These are phyloP conservation scores for Lasioglossum leucozonium DNA, from an alignment of 2,888 invertebrate genomes.

Conservation along the genomic window DNA sequence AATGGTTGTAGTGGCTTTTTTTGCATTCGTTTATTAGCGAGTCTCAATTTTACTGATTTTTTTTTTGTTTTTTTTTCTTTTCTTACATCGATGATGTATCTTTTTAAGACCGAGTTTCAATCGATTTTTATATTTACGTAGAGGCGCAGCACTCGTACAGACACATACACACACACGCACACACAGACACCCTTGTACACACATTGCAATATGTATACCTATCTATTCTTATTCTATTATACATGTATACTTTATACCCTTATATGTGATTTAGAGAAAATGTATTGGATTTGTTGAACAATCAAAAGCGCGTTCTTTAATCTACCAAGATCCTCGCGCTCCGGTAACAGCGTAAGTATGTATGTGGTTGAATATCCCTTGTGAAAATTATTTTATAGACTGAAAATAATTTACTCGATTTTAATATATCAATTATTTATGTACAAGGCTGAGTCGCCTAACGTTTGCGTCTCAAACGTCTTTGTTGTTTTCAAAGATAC, in stretches of 20 bases:
- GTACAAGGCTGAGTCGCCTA: too few species aligned
- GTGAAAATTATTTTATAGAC: too few species aligned
- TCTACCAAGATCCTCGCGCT: background rate
- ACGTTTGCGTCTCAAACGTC: too few species aligned
- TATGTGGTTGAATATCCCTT: too few species aligned
- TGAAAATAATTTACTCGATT: too few species aligned
- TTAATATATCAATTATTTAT: too few species aligned
- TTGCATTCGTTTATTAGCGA: conserved; percentile 21
- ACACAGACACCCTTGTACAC: background rate
- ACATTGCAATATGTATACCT: conserved; percentile 9
- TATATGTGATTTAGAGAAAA: conserved; percentile 47
- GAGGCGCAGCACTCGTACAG: too few species aligned
- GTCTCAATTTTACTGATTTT: background rate
- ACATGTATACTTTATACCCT: conserved; percentile 43
- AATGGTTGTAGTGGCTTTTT: conserved; percentile 6
- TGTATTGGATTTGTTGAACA: conserved; percentile 60
- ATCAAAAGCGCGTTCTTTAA: conserved; percentile 40
- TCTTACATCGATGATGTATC: conserved; percentile 32
- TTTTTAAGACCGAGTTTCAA: conserved; percentile 45
- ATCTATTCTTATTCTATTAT: conserved; percentile 1
- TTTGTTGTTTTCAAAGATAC: too few species aligned
- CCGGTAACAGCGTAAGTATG: background rate
- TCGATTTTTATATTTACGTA: conserved; percentile 47
- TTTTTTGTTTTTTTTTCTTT: too few species aligned
- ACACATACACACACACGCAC: too few species aligned